Percentiles rank a stretch among this genome's conserved stretches.
These are phyloP conservation scores for Agrochola circellaris DNA, from an alignment of 2,888 invertebrate species.

Conservation along the genomic window DNA sequence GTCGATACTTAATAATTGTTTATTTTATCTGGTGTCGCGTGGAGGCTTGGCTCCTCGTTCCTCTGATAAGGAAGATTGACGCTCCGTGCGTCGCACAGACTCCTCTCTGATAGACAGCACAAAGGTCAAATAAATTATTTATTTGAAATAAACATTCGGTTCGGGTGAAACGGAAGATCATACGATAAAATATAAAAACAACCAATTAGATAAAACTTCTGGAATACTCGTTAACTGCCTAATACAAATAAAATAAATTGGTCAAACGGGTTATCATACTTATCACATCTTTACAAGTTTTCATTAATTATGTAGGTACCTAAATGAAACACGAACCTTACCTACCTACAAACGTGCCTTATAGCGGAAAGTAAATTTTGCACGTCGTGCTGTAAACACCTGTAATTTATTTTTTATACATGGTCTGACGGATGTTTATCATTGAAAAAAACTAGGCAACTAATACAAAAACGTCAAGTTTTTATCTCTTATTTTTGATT, in stretches of 20 bases:
- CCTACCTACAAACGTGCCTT: background rate
- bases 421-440: conserved; percentile 3
- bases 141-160: conserved; percentile 44
- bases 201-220: conserved; percentile 16
- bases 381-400: conserved; percentile 3
- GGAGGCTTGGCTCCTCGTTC: conserved; percentile 72
- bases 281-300: conserved; percentile 10
- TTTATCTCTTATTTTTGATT: conserved; percentile 15
- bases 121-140: conserved; percentile 59
- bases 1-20: conserved; percentile 41
- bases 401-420: conserved; percentile 9
- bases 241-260: conserved; percentile 7
- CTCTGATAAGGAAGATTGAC: conserved; percentile 65
- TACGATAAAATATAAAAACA: conserved; percentile 8
- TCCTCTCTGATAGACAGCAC: conserved; percentile 55
- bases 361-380: background rate
- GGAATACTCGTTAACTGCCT: background rate
- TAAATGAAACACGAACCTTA: background rate
- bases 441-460: conserved; percentile 10
- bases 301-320: background rate
- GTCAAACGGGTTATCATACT: conserved; percentile 1
- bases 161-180: conserved; percentile 22
- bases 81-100: conserved; percentile 51
- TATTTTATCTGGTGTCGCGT: conserved; percentile 50
- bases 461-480: conserved; percentile 23